phyloP scores from a whole-genome alignment of 2,797 vertebrate genomes.

The Erethizon dorsatum region DNA sequence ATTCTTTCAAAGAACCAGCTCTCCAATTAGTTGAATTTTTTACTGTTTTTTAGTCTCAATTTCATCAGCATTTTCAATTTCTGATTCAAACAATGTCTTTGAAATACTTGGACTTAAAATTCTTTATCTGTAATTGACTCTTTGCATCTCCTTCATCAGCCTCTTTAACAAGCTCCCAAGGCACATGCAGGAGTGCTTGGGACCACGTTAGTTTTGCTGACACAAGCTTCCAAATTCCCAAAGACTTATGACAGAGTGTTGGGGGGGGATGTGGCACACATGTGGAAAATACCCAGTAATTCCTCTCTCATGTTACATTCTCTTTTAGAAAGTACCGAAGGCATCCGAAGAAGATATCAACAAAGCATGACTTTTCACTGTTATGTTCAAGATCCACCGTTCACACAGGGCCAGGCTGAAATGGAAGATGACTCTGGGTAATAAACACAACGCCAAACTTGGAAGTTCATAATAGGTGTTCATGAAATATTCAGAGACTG shows the following conservation, averaged over 20 bases:
- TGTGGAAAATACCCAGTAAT: neutral
- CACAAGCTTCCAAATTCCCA: neutral
- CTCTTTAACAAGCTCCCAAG: neutral
- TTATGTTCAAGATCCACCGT: conserved; percentile 1
- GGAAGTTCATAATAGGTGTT: neutral
- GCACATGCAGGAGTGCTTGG: neutral
- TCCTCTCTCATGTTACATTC: neutral
- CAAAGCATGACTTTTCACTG: neutral
- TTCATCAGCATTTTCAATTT: neutral
- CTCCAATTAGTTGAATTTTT: neutral
- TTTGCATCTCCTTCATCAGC: neutral
- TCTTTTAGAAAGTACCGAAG: neutral
- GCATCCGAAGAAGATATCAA: neutral
- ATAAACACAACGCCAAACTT: neutral
- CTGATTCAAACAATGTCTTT: conserved; percentile 5
- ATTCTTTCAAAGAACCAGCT: neutral
- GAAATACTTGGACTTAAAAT: neutral
- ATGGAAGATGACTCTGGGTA: neutral
- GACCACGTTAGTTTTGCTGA: neutral
- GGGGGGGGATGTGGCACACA: accelerated
- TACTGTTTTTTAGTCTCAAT: neutral
- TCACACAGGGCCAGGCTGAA: neutral
- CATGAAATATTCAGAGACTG: neutral
- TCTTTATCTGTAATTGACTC: neutral
- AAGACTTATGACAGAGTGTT: neutral